These are phyloP conservation scores for Caenorhabditis briggsae DNA, from an alignment of 1,140 invertebrate genomes.

Conservation along the genomic window DNA sequence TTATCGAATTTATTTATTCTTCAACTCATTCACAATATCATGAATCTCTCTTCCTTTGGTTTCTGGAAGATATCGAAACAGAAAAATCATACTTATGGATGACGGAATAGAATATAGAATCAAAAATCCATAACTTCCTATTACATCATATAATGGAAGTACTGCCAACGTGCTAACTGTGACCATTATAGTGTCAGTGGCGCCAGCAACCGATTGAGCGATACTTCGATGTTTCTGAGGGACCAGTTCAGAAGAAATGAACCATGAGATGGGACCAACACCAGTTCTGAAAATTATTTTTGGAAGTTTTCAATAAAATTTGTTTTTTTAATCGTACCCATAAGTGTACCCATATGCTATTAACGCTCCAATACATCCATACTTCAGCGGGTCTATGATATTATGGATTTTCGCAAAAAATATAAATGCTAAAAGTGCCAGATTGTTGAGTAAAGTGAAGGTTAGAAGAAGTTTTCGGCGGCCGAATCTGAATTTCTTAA, in stretches of 20 bases:
- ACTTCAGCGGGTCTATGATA: slow-evolving; percentile 63
- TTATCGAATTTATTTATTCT: slow-evolving; percentile 51
- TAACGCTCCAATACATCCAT: slow-evolving; percentile 65
- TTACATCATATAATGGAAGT: slow-evolving; percentile 66
- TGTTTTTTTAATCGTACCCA: too few species aligned
- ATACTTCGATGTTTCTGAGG: slow-evolving; percentile 58
- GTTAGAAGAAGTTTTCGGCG: slow-evolving; percentile 64
- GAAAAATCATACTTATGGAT: slow-evolving; percentile 51
- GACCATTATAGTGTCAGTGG: slow-evolving; percentile 64
- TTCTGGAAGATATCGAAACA: slow-evolving; percentile 68
- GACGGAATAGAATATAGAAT: slow-evolving; percentile 68
- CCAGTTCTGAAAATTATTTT: slow-evolving; percentile 62
- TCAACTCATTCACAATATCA: slow-evolving; percentile 71
- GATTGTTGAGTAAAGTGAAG: slow-evolving; percentile 65
- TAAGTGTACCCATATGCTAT: slow-evolving; percentile 68
- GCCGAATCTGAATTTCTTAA: slow-evolving; percentile 38
- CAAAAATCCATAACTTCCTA: slow-evolving; percentile 68
- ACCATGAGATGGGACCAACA: slow-evolving; percentile 69
- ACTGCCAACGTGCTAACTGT: slow-evolving; percentile 68
- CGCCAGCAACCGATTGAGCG: slow-evolving; percentile 30
- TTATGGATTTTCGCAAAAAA: slow-evolving; percentile 63
- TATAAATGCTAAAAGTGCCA: slow-evolving; percentile 62
- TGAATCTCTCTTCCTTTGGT: slow-evolving; percentile 73
- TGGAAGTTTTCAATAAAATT: neutral
- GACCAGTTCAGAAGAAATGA: slow-evolving; percentile 68